Evolutionary conservation across 2,888 invertebrate genomes (phyloP), one percentile per base, ranked within the genome.

Genomic region (Pteria penguin): DNA sequence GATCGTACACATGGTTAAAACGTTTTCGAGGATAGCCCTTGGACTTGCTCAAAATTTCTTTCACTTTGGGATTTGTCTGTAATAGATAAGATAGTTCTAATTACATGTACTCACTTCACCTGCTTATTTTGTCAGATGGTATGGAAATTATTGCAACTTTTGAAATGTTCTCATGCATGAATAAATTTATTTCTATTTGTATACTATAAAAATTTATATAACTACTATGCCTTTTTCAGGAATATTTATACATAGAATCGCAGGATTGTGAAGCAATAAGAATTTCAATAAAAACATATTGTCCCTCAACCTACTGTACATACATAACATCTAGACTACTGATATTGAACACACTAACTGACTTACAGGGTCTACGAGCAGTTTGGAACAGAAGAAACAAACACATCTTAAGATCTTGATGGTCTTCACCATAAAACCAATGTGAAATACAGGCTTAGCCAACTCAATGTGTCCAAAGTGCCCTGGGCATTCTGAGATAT

Each of bases 391-490:
- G 92, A 97, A 99, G 92, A 98, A 99, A 92, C 99, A 99, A 27
- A 99, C 98, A 93, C 99, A 99, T 93, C 99, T 94, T n/a, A 99
- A 93, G 77, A 98, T 95, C 93, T 99, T 99, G 82, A 99, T 97
- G 0, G 97, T 97, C 93, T 99, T 99, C 45, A 97, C 97, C 68
- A 99, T 94, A 90, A 99, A 99, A 52, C 98, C 99, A 90, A 98
- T 96, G 92, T 99, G 99, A 93, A 97, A 99, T 0, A 99, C 99
- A 26, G 99, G 99, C 92, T 99, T 99, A 0, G 98, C 96, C 83
- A 99, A 93, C 92, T 99, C 98, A 88, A 99, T 96, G 92, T 99
- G 99, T 2, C 98, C 99, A 93, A 99, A 99, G 93, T 99, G 99
- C 1, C 99, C 99, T 2, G 99, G 98, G 92, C 99, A 99, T 92